Percentiles rank a stretch among this genome's conserved stretches.
Evolutionary conservation across 2,888 invertebrate species (phyloP).

Genomic region (Anagyrus pseudococci): DNA sequence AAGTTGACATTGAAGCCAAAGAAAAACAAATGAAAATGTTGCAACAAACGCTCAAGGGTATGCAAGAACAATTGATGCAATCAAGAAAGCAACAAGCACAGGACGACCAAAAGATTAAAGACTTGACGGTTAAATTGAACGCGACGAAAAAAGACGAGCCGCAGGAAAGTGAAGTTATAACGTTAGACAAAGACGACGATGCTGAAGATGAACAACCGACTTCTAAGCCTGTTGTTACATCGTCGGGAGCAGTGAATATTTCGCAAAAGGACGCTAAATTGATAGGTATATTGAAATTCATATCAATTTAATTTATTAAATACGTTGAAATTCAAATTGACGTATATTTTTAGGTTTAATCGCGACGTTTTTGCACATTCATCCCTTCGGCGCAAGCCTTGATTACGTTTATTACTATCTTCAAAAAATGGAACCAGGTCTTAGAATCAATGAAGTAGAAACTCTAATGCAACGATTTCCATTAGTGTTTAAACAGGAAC

Average conservation of each 20-base stretch:
- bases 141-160: conserved; percentile 57
- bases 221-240: conserved; percentile 49
- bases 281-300: conserved; percentile 65
- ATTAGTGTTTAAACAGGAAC: conserved; percentile 79
- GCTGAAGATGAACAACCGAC: conserved; percentile 52
- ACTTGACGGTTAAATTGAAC: conserved; percentile 61
- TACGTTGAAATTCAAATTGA: conserved; percentile 11
- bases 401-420: conserved; percentile 92
- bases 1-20: conserved; percentile 80
- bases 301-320: background rate
- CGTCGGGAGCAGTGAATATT: conserved; percentile 54
- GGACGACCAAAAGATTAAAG: conserved; percentile 66
- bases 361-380: conserved; percentile 89
- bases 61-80: conserved; percentile 70
- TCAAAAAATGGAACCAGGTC: conserved; percentile 76
- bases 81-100: conserved; percentile 65
- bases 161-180: conserved; percentile 62
- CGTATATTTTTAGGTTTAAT: conserved; percentile 68
- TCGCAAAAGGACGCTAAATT: conserved; percentile 74
- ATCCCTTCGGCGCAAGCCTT: conserved; percentile 90
- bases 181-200: conserved; percentile 61
- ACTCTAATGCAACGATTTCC: conserved; percentile 78
- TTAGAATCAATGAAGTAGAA: conserved; percentile 79
- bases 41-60: conserved; percentile 70
- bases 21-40: conserved; percentile 82